These are phyloP conservation scores for Beaufortia kweichowensis DNA, from an alignment of 2,113 vertebrate genomes.

Conservation along the genomic window DNA sequence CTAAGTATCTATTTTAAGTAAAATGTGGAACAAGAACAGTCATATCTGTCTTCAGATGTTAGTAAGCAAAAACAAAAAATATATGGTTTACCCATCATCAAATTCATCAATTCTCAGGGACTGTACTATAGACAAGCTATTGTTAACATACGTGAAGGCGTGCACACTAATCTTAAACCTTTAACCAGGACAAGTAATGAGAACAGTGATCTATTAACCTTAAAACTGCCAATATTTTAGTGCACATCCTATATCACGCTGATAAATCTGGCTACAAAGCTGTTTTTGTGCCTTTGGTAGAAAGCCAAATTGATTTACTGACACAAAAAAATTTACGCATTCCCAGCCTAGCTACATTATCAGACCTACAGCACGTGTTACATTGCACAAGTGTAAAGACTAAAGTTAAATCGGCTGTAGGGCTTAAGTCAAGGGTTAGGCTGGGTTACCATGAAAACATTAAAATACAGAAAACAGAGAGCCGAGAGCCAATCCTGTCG, in stretches of 20 bases:
- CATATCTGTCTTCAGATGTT: no score
- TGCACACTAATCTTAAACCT: no score
- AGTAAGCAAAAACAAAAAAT: not conserved
- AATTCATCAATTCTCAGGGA: not conserved
- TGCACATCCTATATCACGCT: not conserved
- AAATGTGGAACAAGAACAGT: no score
- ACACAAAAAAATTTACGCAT: not conserved
- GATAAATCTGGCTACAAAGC: slow-evolving; percentile 13
- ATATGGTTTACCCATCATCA: not conserved
- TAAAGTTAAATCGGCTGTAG: slow-evolving; percentile 22
- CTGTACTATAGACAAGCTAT: not conserved
- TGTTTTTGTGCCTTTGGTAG: slow-evolving; percentile 44
- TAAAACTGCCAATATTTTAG: not conserved
- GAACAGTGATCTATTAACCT: not conserved
- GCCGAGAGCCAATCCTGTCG: slow-evolving; percentile 90
- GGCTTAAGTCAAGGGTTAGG: not conserved
- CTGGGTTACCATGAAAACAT: slow-evolving; percentile 27
- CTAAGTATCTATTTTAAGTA: no score
- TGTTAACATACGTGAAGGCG: not conserved
- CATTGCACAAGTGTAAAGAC: slow-evolving; percentile 22
- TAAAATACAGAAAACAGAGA: slow-evolving; percentile 95
- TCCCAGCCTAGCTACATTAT: slow-evolving; percentile 23
- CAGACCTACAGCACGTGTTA: slow-evolving; percentile 6
- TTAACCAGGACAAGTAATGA: no score
- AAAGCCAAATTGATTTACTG: not conserved